Evolutionary conservation across 2,797 vertebrate species (phyloP), one percentile per base, ranked within the genome.

Genomic region (Pipistrellus nathusii): DNA sequence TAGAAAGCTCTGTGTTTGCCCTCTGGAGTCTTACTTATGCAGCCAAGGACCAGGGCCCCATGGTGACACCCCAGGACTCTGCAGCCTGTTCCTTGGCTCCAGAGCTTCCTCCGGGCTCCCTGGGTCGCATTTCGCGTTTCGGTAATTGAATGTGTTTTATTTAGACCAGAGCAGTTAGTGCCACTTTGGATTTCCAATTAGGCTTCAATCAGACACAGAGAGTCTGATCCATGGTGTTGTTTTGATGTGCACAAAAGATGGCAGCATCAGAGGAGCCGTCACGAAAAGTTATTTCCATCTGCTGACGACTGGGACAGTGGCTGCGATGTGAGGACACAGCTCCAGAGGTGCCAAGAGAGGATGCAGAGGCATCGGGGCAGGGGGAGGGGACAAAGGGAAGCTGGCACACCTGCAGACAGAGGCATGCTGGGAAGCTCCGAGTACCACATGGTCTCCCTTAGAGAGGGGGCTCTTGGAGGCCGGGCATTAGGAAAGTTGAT

Each of bases 181-280:
- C 95, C 97, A 97, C 98, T 98, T 98, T 95, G 98, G 96, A 95
- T 98, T 98, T 98, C 97, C 97, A 98, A 95, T 98, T 98, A 98
- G 97, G 96, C 98, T 98, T 97, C 98, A 98, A 38, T 98, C 69
- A 94, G 97, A 97, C 75, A 93, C 97, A 41, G 73, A 97, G 96
- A 90, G 83, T 81, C 95, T 97, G 97, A 97, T 97, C 96, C 44
- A 48, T 97, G 97, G 97, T 98, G 97, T 98, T 96, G 46, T 97
- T 98, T 97, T 13, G 94, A 97, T 97, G 88, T 17, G 92, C 95
- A 94, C 96, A 88, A 92, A 98, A 95, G 97, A 96, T 73, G 95
- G 94, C 90, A 97, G 94, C 98, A 97, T 97, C 97, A 97, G 96
- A 98, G 97, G 95, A 97, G 96, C 95, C 91, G 94, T 95, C 38